Base-by-base conservation (phyloP, 2,888 invertebrate genomes). In the Synergus itoensis region DNA sequence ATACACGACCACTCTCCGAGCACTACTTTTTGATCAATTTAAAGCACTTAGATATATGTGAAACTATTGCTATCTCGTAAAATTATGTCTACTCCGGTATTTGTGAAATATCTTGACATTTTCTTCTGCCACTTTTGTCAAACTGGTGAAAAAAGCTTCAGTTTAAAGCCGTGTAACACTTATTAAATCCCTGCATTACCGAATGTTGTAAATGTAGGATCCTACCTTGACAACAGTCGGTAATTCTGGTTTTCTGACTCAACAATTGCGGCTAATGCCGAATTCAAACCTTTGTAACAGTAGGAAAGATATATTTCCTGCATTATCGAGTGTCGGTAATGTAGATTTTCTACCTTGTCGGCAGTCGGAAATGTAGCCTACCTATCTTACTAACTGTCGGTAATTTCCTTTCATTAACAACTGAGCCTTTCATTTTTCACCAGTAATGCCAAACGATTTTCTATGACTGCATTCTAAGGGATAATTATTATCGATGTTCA, bases 11-110 rank as follows among this genome's bases (percentile, higher is more conserved):
- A 85, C 81, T 83, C 79, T 83, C 83, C 81, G 83, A 83, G 77
- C 79, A 81, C 81, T 83, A 87, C 84, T 87, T 86, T 88, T 86
- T 78, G 85, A 87, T 82, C 83, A 84, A 85, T 82, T 84, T 87
- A 85, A 78, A 81, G 81, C 83, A 88, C 82, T 77, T 81, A 85
- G 82, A 81, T 84, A 83, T 82, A 85, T 81, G 48, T 69, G 11
- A 78, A 67, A 57, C 64, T 18, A 64, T 77, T 45, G 76, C 18
- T 43, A 78, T 80, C 76, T 75, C 75, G 28, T 40, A 64, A 43
- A 77, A 77, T 79, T 18, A 62, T 63, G 41, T 16, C 40, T 62
- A 45, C 41, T 21, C 62, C 67, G 41, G 73, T 28, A 73, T 36
- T 53, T 53, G 18, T 53, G 8, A 73, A 53, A 36, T 18, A 48